Conservation (phyloP, 64 coral and sea anemone species). For the Dendronephthya gigantea region DNA sequence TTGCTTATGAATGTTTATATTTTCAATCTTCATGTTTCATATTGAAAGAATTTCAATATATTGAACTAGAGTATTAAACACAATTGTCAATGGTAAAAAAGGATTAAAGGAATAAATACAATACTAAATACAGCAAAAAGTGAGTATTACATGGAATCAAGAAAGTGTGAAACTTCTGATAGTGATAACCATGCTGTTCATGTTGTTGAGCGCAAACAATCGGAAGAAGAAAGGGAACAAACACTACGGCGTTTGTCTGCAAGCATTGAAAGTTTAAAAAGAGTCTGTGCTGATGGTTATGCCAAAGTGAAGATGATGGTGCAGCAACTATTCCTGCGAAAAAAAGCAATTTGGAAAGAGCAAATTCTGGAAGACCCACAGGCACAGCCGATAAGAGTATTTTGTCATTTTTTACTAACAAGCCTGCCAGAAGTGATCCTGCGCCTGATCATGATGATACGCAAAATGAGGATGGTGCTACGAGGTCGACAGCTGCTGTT, state of each 20-base stretch:
- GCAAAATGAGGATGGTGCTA: background rate
- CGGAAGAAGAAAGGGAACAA: too few species aligned
- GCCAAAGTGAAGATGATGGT: background rate
- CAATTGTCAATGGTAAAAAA: too few species aligned
- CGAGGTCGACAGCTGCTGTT: background rate
- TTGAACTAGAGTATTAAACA: background rate
- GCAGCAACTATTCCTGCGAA: background rate
- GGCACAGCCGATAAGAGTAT: too few species aligned
- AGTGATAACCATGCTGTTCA: background rate
- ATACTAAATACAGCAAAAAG: background rate
- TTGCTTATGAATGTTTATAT: background rate
- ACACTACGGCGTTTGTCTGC: background rate
- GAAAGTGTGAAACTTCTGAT: conserved; percentile 5
- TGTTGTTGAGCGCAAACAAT: background rate
- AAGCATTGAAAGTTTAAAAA: background rate
- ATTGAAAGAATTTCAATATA: background rate
- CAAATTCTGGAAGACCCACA: background rate
- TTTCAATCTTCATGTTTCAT: background rate
- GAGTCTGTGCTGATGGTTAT: background rate
- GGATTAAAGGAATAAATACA: too few species aligned
- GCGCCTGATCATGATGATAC: background rate
- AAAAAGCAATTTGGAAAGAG: background rate
- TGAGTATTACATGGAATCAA: background rate
- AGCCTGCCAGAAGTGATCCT: background rate
- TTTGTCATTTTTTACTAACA: background rate